Base-by-base conservation (phyloP, 2,113 vertebrate species). In the Phylloscopus trochilus region DNA sequence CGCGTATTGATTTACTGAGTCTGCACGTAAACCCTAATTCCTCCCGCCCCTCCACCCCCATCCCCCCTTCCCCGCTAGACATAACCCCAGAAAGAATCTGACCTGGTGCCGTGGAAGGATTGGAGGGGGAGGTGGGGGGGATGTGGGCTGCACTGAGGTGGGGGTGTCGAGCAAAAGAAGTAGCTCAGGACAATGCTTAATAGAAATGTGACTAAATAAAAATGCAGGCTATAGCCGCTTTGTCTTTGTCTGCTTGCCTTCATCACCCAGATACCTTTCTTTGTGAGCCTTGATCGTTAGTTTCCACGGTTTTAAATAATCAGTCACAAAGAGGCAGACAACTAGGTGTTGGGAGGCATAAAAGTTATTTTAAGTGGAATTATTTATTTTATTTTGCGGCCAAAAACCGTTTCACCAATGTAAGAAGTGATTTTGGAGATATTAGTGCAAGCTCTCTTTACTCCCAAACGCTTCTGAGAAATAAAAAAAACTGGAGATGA, bases 251-350 rank as follows among this genome's bases (percentile, higher is more conserved):
- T 90, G 87, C 97, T 94, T 92, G 95, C 97, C 96, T 97, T 96
- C 97, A 97, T 93, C 97, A 97, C 95, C 96, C 72, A 94, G 97
- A 95, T 96, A 98, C 97, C 97, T 96, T 97, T 97, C 97, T 96
- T 98, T 97, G 97, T 97, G 77, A 97, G 94, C 91, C 96, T 89
- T 97, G 97, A 96, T 97, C 84, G 74, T 96, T 97, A 95, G 95
- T 97, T 97, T 96, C 95, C 90, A 89, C 95, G 86, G 82, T 87
- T 95, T 95, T 69, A 93, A 96, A 95, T 83, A 97, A 97, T 96
- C 96, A 90, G 62, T 91, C 92, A 94, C 96, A 96, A 95, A 97
- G 95, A 89, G 83, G 83, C 97, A 96, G 96, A 96, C 94, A 96
- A 96, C 90, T 87, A 83, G 68, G 96, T 97, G 84, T 55, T 91